phyloP scores from a whole-genome alignment of 2,113 vertebrate species.

The Oreochromis niloticus region DNA sequence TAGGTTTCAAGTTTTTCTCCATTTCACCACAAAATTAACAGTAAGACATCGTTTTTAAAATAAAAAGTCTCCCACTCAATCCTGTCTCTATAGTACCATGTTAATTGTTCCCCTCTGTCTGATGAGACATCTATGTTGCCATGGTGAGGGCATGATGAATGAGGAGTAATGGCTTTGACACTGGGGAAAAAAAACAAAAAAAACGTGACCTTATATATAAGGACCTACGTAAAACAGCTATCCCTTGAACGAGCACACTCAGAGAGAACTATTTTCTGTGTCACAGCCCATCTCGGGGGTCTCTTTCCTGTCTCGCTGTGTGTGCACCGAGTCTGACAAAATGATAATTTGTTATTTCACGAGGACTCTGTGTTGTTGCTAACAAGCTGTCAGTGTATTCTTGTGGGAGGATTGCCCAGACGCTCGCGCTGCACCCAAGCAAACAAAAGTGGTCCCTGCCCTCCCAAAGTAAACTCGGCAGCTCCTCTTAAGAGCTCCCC shows the following conservation, averaged over 20 bases:
- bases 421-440: neutral
- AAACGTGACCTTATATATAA: neutral
- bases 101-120: neutral
- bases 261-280: neutral
- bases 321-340: neutral
- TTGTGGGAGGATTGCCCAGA: conserved; percentile 11
- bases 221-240: neutral
- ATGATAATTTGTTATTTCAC: conserved; percentile 9
- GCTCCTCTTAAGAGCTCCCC: conserved; percentile 18
- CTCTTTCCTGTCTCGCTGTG: neutral
- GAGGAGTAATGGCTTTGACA: conserved; percentile 28
- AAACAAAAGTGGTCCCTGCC: conserved; percentile 43
- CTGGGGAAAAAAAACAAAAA: neutral
- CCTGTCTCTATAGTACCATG: conserved; percentile 1
- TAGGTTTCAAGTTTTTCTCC: conserved; percentile 28
- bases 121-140: conserved; percentile 3
- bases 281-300: conserved; percentile 16
- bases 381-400: conserved; percentile 8
- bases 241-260: neutral
- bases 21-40: neutral
- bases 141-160: conserved; percentile 8
- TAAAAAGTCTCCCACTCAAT: neutral
- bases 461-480: conserved; percentile 30
- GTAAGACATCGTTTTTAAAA: neutral
- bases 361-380: neutral